Evolutionary conservation across 2,797 vertebrate genomes (phyloP).

Genomic region (Catamblyrhynchus diadema): DNA sequence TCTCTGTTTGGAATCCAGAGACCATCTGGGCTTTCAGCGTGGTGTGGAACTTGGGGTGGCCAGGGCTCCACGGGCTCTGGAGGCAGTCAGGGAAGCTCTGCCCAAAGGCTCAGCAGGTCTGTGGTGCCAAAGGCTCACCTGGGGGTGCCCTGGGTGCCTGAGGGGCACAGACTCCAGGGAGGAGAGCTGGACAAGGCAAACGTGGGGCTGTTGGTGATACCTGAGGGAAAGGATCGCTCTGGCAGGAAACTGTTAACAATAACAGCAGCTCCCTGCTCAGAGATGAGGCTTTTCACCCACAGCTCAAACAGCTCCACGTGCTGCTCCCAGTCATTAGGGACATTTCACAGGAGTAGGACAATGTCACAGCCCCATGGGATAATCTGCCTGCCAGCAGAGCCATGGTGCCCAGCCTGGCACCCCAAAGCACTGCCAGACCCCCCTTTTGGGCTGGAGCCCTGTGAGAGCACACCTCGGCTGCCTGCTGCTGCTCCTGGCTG

Average conservation of each 20-base stretch:
- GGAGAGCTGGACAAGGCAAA: neutral
- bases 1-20: neutral
- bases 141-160: neutral
- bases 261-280: neutral
- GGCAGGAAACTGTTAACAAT: neutral
- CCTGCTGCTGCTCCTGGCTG: neutral
- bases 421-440: neutral
- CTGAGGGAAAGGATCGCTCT: neutral
- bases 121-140: neutral
- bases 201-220: neutral
- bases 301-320: neutral
- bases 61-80: too few species aligned
- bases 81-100: neutral
- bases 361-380: neutral
- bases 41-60: neutral
- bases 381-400: neutral
- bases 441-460: neutral
- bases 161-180: accelerated
- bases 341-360: accelerated
- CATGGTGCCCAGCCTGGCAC: neutral
- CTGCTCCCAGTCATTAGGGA: neutral
- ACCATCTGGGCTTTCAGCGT: neutral
- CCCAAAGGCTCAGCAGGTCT: neutral
- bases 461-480: neutral
- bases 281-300: neutral